These are phyloP conservation scores for Philhelius pedissequus DNA, from an alignment of 2,888 invertebrate genomes.

Conservation along the genomic window DNA sequence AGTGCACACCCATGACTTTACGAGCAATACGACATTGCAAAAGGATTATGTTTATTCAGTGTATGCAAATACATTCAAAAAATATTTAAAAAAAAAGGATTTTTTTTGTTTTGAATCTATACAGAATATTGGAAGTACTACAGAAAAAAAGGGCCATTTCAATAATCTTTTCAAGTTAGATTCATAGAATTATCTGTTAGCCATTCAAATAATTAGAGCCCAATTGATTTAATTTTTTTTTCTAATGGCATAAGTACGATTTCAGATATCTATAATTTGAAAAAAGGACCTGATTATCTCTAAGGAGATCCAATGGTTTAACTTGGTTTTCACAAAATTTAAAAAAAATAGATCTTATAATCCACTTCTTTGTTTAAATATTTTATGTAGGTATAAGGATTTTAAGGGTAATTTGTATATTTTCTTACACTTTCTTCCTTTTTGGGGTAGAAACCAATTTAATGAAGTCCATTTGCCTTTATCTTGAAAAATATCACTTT, in stretches of 20 bases:
- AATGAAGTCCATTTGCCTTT: constrained; percentile 34
- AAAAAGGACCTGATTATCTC: constrained; percentile 27
- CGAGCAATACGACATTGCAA: constrained; percentile 4
- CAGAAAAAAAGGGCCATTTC: constrained; percentile 39
- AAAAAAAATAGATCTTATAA: background rate
- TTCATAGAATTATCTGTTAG: constrained; percentile 43
- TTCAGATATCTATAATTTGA: background rate
- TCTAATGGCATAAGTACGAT: constrained; percentile 29
- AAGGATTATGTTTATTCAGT: constrained; percentile 23
- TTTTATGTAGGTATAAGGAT: constrained; percentile 20
- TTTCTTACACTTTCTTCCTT: constrained; percentile 11
- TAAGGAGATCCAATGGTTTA: background rate
- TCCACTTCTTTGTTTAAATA: constrained; percentile 27
- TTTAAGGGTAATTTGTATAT: background rate
- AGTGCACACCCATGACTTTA: constrained; percentile 53
- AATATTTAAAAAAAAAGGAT: constrained; percentile 12
- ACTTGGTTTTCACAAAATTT: background rate
- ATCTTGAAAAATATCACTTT: constrained; percentile 31
- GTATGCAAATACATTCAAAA: constrained; percentile 26
- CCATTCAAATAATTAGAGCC: constrained; percentile 62
- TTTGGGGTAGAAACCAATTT: constrained; percentile 9
- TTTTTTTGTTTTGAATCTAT: background rate
- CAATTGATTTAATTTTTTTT: constrained; percentile 60
- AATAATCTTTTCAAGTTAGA: background rate
- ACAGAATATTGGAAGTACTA: background rate